These are phyloP conservation scores for Tryphoninae sp. DNA, from an alignment of 2,888 invertebrate genomes.

Conservation along the genomic window DNA sequence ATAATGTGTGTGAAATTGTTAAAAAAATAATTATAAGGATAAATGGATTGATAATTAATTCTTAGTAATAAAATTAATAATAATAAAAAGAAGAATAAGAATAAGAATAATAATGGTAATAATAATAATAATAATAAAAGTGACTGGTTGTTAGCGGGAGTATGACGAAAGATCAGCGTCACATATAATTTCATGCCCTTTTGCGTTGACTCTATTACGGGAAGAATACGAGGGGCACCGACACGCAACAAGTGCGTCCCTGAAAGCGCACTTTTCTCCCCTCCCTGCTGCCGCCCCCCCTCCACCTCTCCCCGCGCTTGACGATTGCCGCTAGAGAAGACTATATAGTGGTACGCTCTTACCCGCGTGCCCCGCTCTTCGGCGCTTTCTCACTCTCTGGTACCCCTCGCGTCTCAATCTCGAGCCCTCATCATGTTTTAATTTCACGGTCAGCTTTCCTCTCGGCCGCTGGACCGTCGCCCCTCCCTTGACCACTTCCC, in stretches of 20 bases:
- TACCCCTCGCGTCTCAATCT: slow-evolving; percentile 75
- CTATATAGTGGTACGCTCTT: slow-evolving; percentile 51
- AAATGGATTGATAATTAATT: not conserved
- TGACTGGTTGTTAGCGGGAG: not conserved
- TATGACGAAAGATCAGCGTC: slow-evolving; percentile 39
- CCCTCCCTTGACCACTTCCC: slow-evolving; percentile 61
- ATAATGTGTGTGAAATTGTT: too few relatives aligned
- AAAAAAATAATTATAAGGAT: too few relatives aligned
- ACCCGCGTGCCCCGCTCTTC: slow-evolving; percentile 35
- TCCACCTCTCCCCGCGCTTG: slow-evolving; percentile 29
- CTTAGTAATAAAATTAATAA: not conserved
- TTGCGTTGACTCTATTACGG: slow-evolving; percentile 13
- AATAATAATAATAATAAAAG: not conserved
- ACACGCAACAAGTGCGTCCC: slow-evolving; percentile 67
- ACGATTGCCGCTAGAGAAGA: not conserved
- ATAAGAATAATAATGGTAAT: not conserved
- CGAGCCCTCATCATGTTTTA: slow-evolving; percentile 77
- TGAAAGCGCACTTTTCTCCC: slow-evolving; percentile 58
- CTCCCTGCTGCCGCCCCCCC: slow-evolving; percentile 43
- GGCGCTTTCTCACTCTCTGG: slow-evolving; percentile 64
- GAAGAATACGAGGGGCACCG: slow-evolving; percentile 43
- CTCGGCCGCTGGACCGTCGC: slow-evolving; percentile 63
- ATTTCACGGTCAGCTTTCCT: slow-evolving; percentile 77
- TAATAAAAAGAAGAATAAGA: not conserved
- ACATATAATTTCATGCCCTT: slow-evolving; percentile 42